Evolutionary conservation across 2,888 invertebrate genomes (phyloP), one percentile per base, ranked within the genome.

Genomic region (Ctena decussata): DNA sequence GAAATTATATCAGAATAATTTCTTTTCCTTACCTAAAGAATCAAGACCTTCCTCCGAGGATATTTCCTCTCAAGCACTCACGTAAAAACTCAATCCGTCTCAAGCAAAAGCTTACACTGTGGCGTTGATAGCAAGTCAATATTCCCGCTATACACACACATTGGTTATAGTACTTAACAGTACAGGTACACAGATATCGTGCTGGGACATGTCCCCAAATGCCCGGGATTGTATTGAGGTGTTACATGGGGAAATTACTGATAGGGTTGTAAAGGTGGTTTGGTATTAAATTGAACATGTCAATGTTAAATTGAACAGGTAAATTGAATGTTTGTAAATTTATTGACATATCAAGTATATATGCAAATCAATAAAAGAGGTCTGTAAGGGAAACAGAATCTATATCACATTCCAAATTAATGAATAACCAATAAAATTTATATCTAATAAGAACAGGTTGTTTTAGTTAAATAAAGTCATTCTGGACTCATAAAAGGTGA

Each of bases 201-300:
- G 88, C 85, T 74, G 53, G 49, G 69, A 80, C 88, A 75, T 85
- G 88, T 88, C 84, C 32, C 46, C 18, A 77, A 82, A 76, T 76
- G 74, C 84, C 88, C 82, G 85, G 88, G 85, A 82, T 84, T 82
- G 81, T 57, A 78, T 82, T 73, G 85, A 85, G 88, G 85, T 77
- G 49, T 83, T 75, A 65, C 77, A 73, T 49, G 83, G 85, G 88
- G 80, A 46, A 60, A 75, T 81, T 70, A 82, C 37, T 37, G 57
- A 37, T 53, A 49, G 32, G 60, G 60, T 60, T 60, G 8, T 60
- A 60, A 60, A 60, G 60, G 60, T 60, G 60, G 60, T 30, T 60
- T 6, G 60, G 60, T 60, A 60, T 60, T 60, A 60, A 60, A 60
- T 60, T 60, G 60, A 60, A 60, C 24, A 60, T 27, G 60, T 60